Evolutionary conservation across 1,140 invertebrate genomes (phyloP), one percentile per base, ranked within the genome.

Genomic region (Micrasema minimum): DNA sequence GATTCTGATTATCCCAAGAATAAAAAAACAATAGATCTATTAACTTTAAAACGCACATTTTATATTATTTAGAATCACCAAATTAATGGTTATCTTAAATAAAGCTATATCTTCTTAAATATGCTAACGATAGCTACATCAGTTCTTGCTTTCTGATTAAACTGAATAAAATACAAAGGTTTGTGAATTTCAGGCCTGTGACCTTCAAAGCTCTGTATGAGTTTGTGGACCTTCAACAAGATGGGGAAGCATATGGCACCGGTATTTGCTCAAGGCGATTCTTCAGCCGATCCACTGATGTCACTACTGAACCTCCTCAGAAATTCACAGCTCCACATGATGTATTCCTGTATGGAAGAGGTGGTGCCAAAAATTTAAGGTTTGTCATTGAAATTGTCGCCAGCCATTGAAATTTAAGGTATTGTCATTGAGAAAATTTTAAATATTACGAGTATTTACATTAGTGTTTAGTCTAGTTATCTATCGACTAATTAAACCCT

Each of bases 161-260:
- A n/a, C n/a, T n/a, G n/a, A n/a, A n/a, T n/a, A n/a, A n/a, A n/a
- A n/a, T n/a, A n/a, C n/a, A n/a, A n/a, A n/a, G n/a, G n/a, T n/a
- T n/a, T 31, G 7, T 7, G 7, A 31, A 31, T 31, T 31, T 35
- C 81, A 93, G 92, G 69, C 91, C 92, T 0, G 88, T 95, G 11
- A 89, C 91, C 74, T 95, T 96, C 78, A 90, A 92, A 76, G 89
- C 93, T 0, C 86, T 94, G n/a, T 96, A 95, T 81, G 93, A 96
- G 80, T 95, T 96, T 74, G 93, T 96, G 7, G 93, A 95, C 80
- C 83, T 94, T 2, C 90, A 93, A 69, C 91, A 95, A 82, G 93
- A 95, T 76, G 93, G 93, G 0, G 89, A 93, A 62, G 87, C 89
- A 0, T 91, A 89, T 79, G 91, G 90, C 0, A 85, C 78, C 7